Percentiles rank a stretch among this genome's conserved stretches.
phyloP scores from a whole-genome alignment of 2,797 vertebrate genomes.

The Dendrocincla tyrannina region DNA sequence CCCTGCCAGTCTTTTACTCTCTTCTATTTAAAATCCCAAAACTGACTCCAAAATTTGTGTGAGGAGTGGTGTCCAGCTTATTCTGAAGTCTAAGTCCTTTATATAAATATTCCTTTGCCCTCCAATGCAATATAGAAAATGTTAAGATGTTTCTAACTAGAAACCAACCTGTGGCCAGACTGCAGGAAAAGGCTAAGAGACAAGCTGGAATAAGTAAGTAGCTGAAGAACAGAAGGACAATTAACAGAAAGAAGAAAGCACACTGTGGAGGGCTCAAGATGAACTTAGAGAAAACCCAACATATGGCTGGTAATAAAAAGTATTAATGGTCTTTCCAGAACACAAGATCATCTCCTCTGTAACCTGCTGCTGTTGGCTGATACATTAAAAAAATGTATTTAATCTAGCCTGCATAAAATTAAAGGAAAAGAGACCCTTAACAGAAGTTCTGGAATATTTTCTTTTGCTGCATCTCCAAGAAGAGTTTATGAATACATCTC shows the following conservation, averaged over 20 bases:
- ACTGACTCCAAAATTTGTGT: background rate
- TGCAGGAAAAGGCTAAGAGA: background rate
- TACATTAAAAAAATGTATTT: background rate
- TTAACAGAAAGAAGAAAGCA: background rate
- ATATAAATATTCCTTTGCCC: background rate
- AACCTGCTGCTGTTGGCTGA: background rate
- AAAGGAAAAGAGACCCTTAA: background rate
- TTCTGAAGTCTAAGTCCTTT: background rate
- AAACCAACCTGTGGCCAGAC: background rate
- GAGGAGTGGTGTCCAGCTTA: background rate
- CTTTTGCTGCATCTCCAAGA: constrained; percentile 1
- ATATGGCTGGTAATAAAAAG: background rate
- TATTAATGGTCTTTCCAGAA: background rate
- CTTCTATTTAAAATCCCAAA: background rate
- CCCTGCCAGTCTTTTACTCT: background rate
- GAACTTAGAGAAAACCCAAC: background rate
- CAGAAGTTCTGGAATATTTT: background rate
- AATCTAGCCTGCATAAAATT: background rate
- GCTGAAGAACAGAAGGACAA: background rate
- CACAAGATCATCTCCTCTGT: background rate
- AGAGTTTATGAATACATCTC: background rate
- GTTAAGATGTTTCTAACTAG: background rate
- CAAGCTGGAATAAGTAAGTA: background rate
- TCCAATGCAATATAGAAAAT: background rate
- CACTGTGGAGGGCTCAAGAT: background rate